phyloP scores from a whole-genome alignment of 2,888 invertebrate genomes.

The Mechanitis messenoides region DNA sequence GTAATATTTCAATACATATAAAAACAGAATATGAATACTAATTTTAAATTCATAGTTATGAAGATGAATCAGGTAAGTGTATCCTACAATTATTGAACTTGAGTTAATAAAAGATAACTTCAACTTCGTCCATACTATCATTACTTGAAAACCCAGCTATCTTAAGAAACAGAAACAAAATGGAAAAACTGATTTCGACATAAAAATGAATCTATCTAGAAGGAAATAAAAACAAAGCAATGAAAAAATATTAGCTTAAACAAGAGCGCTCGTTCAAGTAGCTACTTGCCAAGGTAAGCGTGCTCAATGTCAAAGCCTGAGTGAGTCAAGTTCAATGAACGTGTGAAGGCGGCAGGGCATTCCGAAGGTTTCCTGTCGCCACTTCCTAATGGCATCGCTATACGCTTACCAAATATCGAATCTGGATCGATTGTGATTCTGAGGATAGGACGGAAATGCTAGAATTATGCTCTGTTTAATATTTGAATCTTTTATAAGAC shows the following conservation, averaged over 20 bases:
- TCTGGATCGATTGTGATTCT: slow-evolving; percentile 23
- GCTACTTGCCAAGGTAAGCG: slow-evolving; percentile 21
- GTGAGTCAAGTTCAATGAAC: slow-evolving; percentile 29
- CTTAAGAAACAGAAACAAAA: background rate
- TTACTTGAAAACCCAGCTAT: too few species aligned
- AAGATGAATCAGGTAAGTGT: too few species aligned
- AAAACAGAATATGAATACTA: too few species aligned
- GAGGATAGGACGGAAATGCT: background rate
- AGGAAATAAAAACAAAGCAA: background rate
- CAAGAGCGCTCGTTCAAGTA: slow-evolving; percentile 13
- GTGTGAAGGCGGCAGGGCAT: slow-evolving; percentile 51
- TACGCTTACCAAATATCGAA: slow-evolving; percentile 56
- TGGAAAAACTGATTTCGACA: background rate
- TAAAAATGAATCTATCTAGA: slow-evolving; percentile 5
- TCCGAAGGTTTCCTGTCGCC: slow-evolving; percentile 66
- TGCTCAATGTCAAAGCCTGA: slow-evolving; percentile 23
- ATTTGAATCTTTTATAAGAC: background rate
- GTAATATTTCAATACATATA: too few species aligned
- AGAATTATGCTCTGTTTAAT: background rate
- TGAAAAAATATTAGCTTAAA: slow-evolving; percentile 5
- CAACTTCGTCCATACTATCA: too few species aligned
- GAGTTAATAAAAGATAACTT: too few species aligned
- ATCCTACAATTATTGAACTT: too few species aligned
- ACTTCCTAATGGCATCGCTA: slow-evolving; percentile 69
- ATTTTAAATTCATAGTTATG: too few species aligned